These are phyloP conservation scores for Athripsodes cinereus DNA, from an alignment of 2,888 invertebrate species.

Conservation along the genomic window DNA sequence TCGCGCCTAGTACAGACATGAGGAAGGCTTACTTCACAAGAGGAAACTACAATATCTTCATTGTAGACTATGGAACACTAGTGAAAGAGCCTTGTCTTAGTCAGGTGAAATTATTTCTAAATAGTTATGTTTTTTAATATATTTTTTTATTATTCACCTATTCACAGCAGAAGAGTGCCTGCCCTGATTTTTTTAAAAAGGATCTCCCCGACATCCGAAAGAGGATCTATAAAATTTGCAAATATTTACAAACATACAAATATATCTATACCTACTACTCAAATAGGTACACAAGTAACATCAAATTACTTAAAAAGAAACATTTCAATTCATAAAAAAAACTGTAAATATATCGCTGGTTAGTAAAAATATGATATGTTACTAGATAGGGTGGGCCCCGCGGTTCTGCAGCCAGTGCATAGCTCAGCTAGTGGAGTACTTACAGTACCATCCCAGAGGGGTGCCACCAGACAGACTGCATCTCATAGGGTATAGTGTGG, in stretches of 20 bases:
- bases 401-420: constrained; percentile 67
- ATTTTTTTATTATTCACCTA: too few relatives aligned
- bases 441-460: constrained; percentile 71
- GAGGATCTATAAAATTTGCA: too few relatives aligned
- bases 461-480: constrained; percentile 69
- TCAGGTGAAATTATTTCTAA: constrained; percentile 45
- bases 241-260: too few relatives aligned
- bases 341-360: too few relatives aligned
- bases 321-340: too few relatives aligned
- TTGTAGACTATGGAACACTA: constrained; percentile 76
- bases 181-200: too few relatives aligned
- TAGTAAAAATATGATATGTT: constrained; percentile 3
- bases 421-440: constrained; percentile 71
- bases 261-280: too few relatives aligned
- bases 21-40: constrained; percentile 73
- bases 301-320: too few relatives aligned
- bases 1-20: constrained; percentile 79
- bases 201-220: too few relatives aligned
- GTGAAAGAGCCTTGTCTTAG: constrained; percentile 79
- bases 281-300: too few relatives aligned
- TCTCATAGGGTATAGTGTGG: constrained; percentile 81
- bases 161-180: too few relatives aligned
- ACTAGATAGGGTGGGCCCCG: constrained; percentile 55
- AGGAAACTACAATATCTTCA: constrained; percentile 79
- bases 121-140: too few relatives aligned